phyloP scores from a whole-genome alignment of 2,888 invertebrate species.

The Dastarcus helophoroides region DNA sequence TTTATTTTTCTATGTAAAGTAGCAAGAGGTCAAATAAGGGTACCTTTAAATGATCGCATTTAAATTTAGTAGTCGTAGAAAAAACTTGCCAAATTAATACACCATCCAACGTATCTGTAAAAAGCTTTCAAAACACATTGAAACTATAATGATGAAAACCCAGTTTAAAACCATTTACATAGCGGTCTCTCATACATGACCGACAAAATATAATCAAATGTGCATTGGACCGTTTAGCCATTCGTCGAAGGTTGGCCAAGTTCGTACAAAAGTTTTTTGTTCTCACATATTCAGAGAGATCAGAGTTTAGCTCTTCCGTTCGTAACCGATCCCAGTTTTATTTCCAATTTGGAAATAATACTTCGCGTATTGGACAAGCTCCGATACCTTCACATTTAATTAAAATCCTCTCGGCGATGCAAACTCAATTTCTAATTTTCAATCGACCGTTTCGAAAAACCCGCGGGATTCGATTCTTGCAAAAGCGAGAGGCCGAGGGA shows the following conservation, averaged over 20 bases:
- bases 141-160: too few relatives aligned
- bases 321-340: slow-evolving; percentile 28
- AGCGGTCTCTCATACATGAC: slow-evolving; percentile 28
- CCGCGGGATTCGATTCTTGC: not conserved
- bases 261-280: slow-evolving; percentile 29
- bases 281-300: slow-evolving; percentile 25
- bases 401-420: not conserved
- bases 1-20: too few relatives aligned
- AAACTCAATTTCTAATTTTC: too few relatives aligned
- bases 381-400: not conserved
- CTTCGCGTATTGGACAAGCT: not conserved
- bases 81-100: too few relatives aligned
- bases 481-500: not conserved
- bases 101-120: too few relatives aligned
- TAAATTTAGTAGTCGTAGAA: too few relatives aligned
- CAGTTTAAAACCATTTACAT: not conserved
- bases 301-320: slow-evolving; percentile 32
- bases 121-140: too few relatives aligned
- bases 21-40: too few relatives aligned
- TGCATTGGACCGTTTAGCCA: slow-evolving; percentile 29
- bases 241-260: slow-evolving; percentile 32
- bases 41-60: too few relatives aligned
- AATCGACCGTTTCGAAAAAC: too few relatives aligned
- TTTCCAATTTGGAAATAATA: too few relatives aligned
- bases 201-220: slow-evolving; percentile 34